phyloP scores from a whole-genome alignment of 35 echinoderm and acorn worm genomes.

The Ophiothrix spiculata region DNA sequence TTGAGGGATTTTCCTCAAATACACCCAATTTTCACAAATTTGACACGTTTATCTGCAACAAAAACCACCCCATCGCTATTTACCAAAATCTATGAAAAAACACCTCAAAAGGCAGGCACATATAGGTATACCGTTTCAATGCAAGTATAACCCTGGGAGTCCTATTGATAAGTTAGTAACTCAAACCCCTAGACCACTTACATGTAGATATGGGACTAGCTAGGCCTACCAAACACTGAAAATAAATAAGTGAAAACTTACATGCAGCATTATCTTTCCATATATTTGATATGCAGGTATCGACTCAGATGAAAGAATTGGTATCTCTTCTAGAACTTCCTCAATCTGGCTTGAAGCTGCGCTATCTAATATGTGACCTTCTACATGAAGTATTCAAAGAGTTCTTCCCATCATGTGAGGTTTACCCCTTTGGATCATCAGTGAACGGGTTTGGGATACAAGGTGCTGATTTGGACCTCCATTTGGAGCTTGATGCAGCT shows the following conservation, averaged over 20 bases:
- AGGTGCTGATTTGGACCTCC: conserved; percentile 82
- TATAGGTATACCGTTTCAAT: too few relatives aligned
- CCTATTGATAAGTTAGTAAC: too few relatives aligned
- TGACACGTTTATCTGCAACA: too few relatives aligned
- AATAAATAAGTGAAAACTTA: background rate
- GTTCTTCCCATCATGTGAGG: conserved; percentile 60
- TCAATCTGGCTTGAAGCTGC: conserved; percentile 46
- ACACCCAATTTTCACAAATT: too few relatives aligned
- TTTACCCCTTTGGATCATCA: conserved; percentile 92
- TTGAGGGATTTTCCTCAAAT: too few relatives aligned
- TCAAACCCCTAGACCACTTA: too few relatives aligned
- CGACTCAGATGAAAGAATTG: conserved; percentile 65
- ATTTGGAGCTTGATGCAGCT: conserved; percentile 45
- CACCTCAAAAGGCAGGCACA: too few relatives aligned
- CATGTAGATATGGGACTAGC: too few relatives aligned
- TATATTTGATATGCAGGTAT: conserved; percentile 54
- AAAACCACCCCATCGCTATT: too few relatives aligned
- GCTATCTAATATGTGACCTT: conserved; percentile 73
- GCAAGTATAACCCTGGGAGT: too few relatives aligned
- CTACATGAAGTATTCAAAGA: conserved; percentile 84
- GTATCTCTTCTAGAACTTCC: conserved; percentile 25
- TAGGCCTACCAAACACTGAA: background rate
- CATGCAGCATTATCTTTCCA: too few relatives aligned
- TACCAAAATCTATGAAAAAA: too few relatives aligned
- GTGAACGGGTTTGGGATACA: conserved; percentile 79